Evolutionary conservation across 2,113 vertebrate genomes (phyloP).

Genomic region (Phylloscopus trochiloides): DNA sequence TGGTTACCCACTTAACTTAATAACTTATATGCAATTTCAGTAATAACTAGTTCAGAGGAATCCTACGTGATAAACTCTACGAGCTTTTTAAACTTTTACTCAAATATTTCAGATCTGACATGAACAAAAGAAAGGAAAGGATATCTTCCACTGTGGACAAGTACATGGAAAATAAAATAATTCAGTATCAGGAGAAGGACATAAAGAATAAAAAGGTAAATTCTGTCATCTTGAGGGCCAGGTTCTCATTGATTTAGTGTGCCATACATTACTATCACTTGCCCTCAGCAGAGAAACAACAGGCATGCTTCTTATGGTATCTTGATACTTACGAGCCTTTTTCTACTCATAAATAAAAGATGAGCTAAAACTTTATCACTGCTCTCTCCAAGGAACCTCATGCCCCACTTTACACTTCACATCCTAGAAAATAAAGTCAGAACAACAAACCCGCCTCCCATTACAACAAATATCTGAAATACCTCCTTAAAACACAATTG

Average conservation of each 20-base stretch:
- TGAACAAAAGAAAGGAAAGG: background rate
- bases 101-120: background rate
- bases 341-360: background rate
- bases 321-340: background rate
- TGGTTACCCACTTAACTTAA: background rate
- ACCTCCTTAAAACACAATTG: background rate
- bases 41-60: background rate
- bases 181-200: background rate
- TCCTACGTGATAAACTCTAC: background rate
- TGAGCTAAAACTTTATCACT: background rate
- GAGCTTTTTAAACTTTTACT: background rate
- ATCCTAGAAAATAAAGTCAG: background rate
- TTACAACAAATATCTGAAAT: background rate
- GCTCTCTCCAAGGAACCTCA: background rate
- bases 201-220: background rate
- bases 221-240: background rate
- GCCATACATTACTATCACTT: rapidly evolving
- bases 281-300: background rate
- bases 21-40: background rate
- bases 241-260: background rate
- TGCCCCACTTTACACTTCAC: background rate
- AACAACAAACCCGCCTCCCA: background rate
- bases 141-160: background rate
- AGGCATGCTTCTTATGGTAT: background rate
- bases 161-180: background rate